Conservation (phyloP, 2,113 vertebrate genomes). For the Rhea pennata region DNA sequence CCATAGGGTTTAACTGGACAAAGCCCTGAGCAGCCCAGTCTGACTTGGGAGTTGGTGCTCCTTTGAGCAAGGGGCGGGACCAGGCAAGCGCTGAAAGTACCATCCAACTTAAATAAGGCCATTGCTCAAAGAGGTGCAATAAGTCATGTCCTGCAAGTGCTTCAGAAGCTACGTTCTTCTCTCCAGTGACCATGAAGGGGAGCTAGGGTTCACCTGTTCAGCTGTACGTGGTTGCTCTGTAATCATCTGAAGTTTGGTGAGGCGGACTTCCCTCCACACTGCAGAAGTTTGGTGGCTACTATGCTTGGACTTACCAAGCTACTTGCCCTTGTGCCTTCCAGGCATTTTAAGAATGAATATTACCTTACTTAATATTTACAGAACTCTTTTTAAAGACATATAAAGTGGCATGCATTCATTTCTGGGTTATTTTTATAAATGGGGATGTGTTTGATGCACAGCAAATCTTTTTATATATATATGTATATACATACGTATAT, state of each 20-base stretch:
- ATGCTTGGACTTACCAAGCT: background rate
- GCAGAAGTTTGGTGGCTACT: background rate
- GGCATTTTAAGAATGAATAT: background rate
- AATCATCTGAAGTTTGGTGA: background rate
- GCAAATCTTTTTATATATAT: background rate
- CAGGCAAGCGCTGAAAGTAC: background rate
- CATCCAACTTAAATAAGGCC: background rate
- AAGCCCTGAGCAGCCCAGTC: background rate
- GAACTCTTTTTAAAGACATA: conserved; percentile 15
- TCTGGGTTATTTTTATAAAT: background rate
- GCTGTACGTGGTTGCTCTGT: background rate
- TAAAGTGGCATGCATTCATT: background rate
- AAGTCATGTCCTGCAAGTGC: fast-evolving
- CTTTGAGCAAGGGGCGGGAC: background rate
- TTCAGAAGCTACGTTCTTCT: background rate
- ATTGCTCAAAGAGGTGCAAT: background rate
- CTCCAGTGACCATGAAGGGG: background rate
- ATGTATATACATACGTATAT: background rate
- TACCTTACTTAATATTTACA: background rate
- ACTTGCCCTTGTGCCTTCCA: background rate
- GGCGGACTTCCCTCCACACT: background rate
- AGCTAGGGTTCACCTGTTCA: background rate
- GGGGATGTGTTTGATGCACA: background rate
- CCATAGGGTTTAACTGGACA: background rate
- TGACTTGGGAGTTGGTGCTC: background rate